These are phyloP conservation scores for Ochropacha duplaris DNA, from an alignment of 2,888 invertebrate genomes.

Conservation along the genomic window DNA sequence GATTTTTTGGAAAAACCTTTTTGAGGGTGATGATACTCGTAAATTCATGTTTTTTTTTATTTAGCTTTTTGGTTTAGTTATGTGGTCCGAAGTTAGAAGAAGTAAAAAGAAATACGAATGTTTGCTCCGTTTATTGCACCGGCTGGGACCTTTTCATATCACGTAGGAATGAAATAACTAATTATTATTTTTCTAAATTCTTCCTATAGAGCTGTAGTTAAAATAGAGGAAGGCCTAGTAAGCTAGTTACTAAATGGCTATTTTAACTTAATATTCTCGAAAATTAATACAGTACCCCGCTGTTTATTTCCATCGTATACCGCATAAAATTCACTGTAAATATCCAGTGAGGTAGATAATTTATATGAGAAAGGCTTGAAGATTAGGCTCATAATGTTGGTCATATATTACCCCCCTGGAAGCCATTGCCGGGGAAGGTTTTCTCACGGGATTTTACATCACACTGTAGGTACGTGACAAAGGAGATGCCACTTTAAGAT, in stretches of 20 bases:
- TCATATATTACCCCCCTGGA: slow-evolving; percentile 61
- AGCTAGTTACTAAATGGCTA: not conserved
- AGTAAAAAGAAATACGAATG: too few relatives aligned
- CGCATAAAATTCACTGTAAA: slow-evolving; percentile 47
- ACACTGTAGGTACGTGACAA: slow-evolving; percentile 11
- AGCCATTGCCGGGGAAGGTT: slow-evolving; percentile 24
- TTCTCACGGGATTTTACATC: slow-evolving; percentile 17
- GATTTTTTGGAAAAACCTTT: too few relatives aligned
- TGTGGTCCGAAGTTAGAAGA: too few relatives aligned
- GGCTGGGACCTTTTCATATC: too few relatives aligned
- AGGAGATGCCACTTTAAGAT: slow-evolving; percentile 14
- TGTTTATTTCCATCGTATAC: slow-evolving; percentile 44
- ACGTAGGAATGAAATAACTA: too few relatives aligned
- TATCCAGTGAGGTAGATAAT: slow-evolving; percentile 55
- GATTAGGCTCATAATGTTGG: slow-evolving; percentile 70
- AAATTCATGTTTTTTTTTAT: too few relatives aligned
- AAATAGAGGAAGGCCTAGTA: not conserved
- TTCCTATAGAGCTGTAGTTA: not conserved
- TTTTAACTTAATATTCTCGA: not conserved
- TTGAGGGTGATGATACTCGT: too few relatives aligned
- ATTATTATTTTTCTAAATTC: too few relatives aligned
- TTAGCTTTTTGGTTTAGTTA: too few relatives aligned
- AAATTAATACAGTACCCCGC: slow-evolving; percentile 33
- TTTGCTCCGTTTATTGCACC: too few relatives aligned
- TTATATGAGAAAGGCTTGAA: slow-evolving; percentile 69